Conservation (phyloP, 1,140 invertebrate genomes). For the Metaphire vulgaris region DNA sequence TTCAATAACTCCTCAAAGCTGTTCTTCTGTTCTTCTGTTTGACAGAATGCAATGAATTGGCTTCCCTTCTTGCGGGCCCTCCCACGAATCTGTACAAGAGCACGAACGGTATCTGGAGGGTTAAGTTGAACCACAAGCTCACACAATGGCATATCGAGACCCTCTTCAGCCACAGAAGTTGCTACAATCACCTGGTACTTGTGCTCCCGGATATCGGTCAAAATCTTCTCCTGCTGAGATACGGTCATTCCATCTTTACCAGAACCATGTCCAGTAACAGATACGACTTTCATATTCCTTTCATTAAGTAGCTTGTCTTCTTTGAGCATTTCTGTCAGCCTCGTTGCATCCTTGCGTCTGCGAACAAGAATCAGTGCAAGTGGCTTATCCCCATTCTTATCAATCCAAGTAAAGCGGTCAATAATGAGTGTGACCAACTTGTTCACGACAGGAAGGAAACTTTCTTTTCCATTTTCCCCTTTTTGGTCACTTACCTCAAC, state of each 20-base stretch:
- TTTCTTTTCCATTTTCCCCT: no score
- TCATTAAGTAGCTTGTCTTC: conserved; percentile 10
- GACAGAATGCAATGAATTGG: conserved; percentile 45
- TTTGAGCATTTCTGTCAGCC: conserved; percentile 33
- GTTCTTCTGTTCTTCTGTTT: conserved; percentile 34
- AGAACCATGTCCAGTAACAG: not conserved
- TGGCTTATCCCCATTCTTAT: conserved; percentile 20
- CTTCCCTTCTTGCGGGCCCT: conserved; percentile 42
- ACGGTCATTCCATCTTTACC: conserved; percentile 39
- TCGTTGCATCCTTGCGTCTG: conserved; percentile 36
- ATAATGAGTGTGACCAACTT: no score
- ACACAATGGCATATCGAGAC: conserved; percentile 45
- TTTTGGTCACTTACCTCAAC: no score
- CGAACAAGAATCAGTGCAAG: conserved; percentile 42
- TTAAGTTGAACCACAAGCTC: conserved; percentile 46
- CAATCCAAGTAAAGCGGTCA: no score
- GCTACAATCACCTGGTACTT: conserved; percentile 37
- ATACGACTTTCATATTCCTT: not conserved
- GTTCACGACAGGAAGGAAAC: no score
- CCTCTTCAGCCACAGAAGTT: conserved; percentile 48
- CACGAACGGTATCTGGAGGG: conserved; percentile 41
- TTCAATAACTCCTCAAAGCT: conserved; percentile 37
- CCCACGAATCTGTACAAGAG: conserved; percentile 46
- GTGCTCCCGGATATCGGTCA: conserved; percentile 38
- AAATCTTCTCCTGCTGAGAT: conserved; percentile 36